Evolutionary conservation across 2,797 vertebrate species (phyloP), one percentile per base, ranked within the genome.

Genomic region (Champsocephalus gunnari): DNA sequence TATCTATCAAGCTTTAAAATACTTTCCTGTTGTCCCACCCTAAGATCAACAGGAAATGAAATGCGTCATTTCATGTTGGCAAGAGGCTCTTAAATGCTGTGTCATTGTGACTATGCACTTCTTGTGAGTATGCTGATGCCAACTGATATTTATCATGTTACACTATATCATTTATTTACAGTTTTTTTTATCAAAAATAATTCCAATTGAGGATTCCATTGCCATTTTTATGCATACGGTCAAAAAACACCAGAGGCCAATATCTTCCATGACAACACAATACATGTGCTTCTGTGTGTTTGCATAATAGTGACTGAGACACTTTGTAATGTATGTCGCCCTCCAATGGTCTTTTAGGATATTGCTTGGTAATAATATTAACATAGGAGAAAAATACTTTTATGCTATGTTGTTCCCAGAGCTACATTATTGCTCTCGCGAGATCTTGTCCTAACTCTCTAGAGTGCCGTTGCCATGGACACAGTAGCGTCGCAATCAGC

Each of bases 381-480:
- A 16, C 38, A 34, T 13, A 13, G 12, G 12, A 53, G 2, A 45
- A 32, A 61, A 32, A 61, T 43, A 38, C 54, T 43, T 16, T 13
- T n/a, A 28, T 2, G 34, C 34, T 38, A 38, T 44, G 10, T 8
- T 12, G 57, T 58, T 49, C 9, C 54, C 24, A 13, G 24, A 44
- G 16, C 51, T 10, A 13, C 43, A 4, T 3, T 32, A 4, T 1
- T 49, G 11, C 3, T 89, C 82, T 55, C 90, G 90, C 90, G 90
- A 89, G 74, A 91, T 56, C 2, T 64, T 34, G 9, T 49, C 32
- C 3, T 0, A 7, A 7, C 45, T 61, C 12, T 61, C 32, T 0
- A 3, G 12, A 24, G 16, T 6, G 11, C 13, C 38, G 94, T 92
- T 89, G 81, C 82, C 62, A 83, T 69, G 85, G 89, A 45, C 64